Evolutionary conservation across 2,113 vertebrate genomes (phyloP).

Genomic region (Carollia perspicillata): DNA sequence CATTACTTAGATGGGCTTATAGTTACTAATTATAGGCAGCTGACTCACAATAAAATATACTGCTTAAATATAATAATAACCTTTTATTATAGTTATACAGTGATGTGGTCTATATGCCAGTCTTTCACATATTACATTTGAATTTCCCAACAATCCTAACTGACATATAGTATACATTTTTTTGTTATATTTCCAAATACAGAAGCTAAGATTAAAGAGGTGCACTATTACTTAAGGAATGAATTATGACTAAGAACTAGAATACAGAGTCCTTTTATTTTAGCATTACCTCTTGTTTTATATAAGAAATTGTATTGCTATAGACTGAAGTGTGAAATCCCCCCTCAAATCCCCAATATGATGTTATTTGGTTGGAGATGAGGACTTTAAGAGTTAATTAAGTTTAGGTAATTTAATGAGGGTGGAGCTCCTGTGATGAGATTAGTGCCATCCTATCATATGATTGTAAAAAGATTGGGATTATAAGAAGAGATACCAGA

Average conservation of each 20-base stretch:
- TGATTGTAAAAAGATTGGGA: too few relatives aligned
- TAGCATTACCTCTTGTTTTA: not conserved
- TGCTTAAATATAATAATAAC: not conserved
- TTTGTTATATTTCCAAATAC: not conserved
- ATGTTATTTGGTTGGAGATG: not conserved
- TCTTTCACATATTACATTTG: not conserved
- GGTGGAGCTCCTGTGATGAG: not conserved
- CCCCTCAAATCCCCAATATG: not conserved
- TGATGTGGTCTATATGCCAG: not conserved
- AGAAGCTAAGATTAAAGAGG: not conserved
- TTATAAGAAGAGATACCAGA: not conserved
- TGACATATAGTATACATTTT: not conserved
- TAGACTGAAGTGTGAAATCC: not conserved
- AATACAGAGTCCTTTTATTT: not conserved
- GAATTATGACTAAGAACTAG: not conserved
- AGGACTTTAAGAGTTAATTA: not conserved
- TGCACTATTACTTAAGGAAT: not conserved
- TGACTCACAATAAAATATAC: not conserved
- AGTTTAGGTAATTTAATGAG: not conserved
- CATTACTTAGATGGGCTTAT: not conserved
- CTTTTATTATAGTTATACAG: not conserved
- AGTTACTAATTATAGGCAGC: not conserved
- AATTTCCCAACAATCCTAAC: not conserved
- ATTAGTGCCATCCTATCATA: not conserved
- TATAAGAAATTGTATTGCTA: not conserved